A percentile compares a stretch with the other conserved stretches of the same genome.
Conservation (phyloP, 2,888 invertebrate genomes). For the Pristionchus exspectatus region DNA sequence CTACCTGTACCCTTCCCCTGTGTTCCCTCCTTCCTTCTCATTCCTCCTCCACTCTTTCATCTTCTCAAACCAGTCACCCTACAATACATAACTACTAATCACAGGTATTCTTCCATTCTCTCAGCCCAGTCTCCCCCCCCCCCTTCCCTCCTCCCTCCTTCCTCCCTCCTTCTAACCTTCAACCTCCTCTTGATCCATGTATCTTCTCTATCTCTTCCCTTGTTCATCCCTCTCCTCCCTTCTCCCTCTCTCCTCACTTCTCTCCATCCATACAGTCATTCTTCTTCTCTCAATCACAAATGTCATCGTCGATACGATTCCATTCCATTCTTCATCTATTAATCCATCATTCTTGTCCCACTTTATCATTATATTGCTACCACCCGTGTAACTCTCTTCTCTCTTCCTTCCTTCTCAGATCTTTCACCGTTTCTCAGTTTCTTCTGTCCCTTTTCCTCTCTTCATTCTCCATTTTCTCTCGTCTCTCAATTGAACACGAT, state of each 20-base stretch:
- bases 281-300: constrained; percentile 1
- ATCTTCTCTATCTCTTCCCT: background rate
- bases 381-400: background rate
- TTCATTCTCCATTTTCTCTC: background rate
- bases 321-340: background rate
- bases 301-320: background rate
- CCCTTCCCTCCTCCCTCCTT: too few relatives aligned
- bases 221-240: background rate
- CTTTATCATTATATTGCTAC: background rate
- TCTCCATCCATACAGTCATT: background rate
- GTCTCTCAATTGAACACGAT: constrained; percentile 7
- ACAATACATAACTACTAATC: constrained; percentile 33
- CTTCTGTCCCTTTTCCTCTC: constrained; percentile 3
- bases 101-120: constrained; percentile 23
- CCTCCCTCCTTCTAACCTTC: background rate
- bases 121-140: background rate
- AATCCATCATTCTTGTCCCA: constrained; percentile 4
- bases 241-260: background rate
- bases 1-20: constrained; percentile 24
- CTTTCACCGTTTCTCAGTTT: background rate
- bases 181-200: background rate
- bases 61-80: constrained; percentile 19
- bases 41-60: constrained; percentile 18
- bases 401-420: background rate
- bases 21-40: constrained; percentile 2